Evolutionary conservation across 1,140 invertebrate species (phyloP), one percentile per base, ranked within the genome.

Genomic region (Belonocnema kinseyi): DNA sequence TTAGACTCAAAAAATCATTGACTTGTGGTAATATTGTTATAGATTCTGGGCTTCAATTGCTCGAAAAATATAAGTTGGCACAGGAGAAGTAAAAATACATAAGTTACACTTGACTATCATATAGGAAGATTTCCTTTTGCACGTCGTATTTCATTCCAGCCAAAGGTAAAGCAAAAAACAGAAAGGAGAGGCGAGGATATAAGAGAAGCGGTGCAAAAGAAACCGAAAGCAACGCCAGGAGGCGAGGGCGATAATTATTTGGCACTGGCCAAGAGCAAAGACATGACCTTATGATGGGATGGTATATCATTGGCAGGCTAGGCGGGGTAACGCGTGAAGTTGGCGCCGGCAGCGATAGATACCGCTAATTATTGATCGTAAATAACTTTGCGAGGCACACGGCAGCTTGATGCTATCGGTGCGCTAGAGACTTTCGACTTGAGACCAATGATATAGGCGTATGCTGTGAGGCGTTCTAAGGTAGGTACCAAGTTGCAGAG

Each of bases 341-440:
- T 87, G 87, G 88, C 86, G 89, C 90, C 90, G 88, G 88, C 89
- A 91, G 90, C 90, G 90, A 90, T 90, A 90, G 90, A 91, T 91
- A 91, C 90, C 89, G 86, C 90, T 91, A 91, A 91, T 91, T 91
- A 91, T 91, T 89, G 90, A 91, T 90, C 90, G 88, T 91, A 91
- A 91, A 91, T 91, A 89, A 91, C 86, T 80, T 78, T 76, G 51
- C 77, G 72, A 78, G 78, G 77, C 81, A 84, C 76, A 81, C 84
- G 75, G 84, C 82, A 85, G 80, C 82, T 71, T 51, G 82, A 85
- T 85, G 73, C 78, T 82, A 85, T 85, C 83, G 77, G 74, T 79
- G 80, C 66, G 74, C 82, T 51, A 80, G 81, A 73, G 80, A 78
- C 77, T 78, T 82, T 84, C 78, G 73, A 79, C 81, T 79, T 80